Percentiles rank a stretch among this genome's conserved stretches.
phyloP scores from a whole-genome alignment of 2,888 invertebrate genomes.

The Coleophora flavipennella region DNA sequence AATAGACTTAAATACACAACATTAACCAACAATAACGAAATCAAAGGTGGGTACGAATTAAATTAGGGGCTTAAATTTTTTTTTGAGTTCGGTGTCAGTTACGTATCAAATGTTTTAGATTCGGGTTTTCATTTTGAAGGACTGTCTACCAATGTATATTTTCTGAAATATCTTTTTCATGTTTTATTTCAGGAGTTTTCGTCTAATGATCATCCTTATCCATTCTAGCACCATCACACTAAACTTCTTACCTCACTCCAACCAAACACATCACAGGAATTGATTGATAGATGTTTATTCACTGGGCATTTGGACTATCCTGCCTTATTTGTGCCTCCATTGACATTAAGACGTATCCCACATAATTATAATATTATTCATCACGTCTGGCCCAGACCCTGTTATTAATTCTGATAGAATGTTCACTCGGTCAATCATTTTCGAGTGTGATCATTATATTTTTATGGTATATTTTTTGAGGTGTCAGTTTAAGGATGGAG shows the following conservation, averaged over 20 bases:
- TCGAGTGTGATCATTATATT: conserved; percentile 16
- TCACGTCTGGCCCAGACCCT: conserved; percentile 17
- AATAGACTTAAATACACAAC: too few species aligned
- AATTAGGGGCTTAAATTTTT: too few species aligned
- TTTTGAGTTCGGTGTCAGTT: too few species aligned
- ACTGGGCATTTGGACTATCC: conserved; percentile 42
- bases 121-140: too few species aligned
- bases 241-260: conserved; percentile 37
- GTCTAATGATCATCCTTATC: conserved; percentile 18
- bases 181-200: too few species aligned
- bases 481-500: conserved; percentile 5
- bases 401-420: conserved; percentile 26
- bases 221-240: conserved; percentile 21
- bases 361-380: conserved; percentile 51
- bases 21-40: too few species aligned
- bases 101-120: too few species aligned
- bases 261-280: conserved; percentile 37
- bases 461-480: conserved; percentile 4
- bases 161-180: too few species aligned
- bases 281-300: conserved; percentile 69
- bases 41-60: too few species aligned
- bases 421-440: conserved; percentile 28
- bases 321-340: conserved; percentile 45
- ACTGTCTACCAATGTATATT: conserved; percentile 3
- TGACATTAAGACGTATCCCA: conserved; percentile 53